Percentiles rank a stretch among this genome's conserved stretches.
These are phyloP conservation scores for Hedychridium roseum DNA, from an alignment of 2,888 invertebrate species.

Conservation along the genomic window DNA sequence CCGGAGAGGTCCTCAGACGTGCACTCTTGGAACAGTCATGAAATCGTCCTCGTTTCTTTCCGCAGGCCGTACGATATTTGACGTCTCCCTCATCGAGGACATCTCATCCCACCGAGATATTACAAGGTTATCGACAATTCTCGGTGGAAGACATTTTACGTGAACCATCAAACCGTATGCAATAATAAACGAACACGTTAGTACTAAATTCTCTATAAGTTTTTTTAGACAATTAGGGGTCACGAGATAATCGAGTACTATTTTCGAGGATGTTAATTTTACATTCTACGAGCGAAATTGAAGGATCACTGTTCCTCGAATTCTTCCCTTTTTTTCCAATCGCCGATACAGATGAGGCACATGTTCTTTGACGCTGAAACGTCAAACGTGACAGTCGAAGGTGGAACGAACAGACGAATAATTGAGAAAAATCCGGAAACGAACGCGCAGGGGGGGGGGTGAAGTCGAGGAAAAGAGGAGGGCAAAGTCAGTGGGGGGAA, in stretches of 20 bases:
- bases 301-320: conserved; percentile 21
- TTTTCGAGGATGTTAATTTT: conserved; percentile 39
- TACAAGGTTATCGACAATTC: too few species aligned
- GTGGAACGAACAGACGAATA: conserved; percentile 10
- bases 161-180: too few species aligned
- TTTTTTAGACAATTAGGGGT: too few species aligned
- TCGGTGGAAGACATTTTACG: too few species aligned
- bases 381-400: conserved; percentile 29
- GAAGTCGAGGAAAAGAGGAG: conserved; percentile 21
- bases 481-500: conserved; percentile 14
- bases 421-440: conserved; percentile 24
- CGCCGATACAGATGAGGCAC: conserved; percentile 21
- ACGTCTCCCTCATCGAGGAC: too few species aligned
- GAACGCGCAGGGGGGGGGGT: conserved; percentile 22
- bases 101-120: too few species aligned
- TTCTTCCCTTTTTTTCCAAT: conserved; percentile 25
- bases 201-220: too few species aligned
- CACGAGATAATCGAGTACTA: too few species aligned
- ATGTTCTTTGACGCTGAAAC: conserved; percentile 47
- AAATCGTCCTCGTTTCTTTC: conserved; percentile 23
- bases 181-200: too few species aligned
- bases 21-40: conserved; percentile 29
- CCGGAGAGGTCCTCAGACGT: conserved; percentile 39
- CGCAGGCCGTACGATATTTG: too few species aligned
- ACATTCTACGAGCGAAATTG: conserved; percentile 34